Evolutionary conservation across 1,140 invertebrate species (phyloP).

Genomic region (Lepidurus packardi): DNA sequence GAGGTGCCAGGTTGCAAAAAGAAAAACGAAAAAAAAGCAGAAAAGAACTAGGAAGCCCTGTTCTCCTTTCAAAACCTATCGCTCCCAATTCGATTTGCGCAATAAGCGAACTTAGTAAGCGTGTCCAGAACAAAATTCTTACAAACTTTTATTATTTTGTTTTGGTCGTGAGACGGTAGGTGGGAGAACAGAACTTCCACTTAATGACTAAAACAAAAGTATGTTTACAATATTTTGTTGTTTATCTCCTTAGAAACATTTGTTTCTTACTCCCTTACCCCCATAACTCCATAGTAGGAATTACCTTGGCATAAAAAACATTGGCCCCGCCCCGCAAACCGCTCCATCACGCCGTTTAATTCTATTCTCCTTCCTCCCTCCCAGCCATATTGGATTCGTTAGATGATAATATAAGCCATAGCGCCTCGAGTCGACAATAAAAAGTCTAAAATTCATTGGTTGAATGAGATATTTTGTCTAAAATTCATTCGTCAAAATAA

Average conservation of each 20-base stretch:
- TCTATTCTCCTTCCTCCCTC: constrained; percentile 2
- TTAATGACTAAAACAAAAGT: neutral
- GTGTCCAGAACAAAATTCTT: neutral
- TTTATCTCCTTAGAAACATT: neutral
- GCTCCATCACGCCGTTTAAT: neutral
- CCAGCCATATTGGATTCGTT: constrained; percentile 17
- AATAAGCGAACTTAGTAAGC: constrained; percentile 4
- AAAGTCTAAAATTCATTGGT: neutral
- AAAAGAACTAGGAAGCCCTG: neutral
- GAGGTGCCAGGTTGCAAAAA: neutral
- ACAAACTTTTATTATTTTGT: neutral
- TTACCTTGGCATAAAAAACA: neutral
- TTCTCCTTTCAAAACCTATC: neutral
- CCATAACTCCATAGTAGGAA: neutral
- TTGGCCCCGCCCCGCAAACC: neutral
- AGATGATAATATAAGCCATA: constrained; percentile 22
- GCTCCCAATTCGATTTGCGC: neutral
- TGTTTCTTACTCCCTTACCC: neutral
- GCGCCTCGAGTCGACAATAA: constrained; percentile 18
- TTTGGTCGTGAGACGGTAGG: neutral
- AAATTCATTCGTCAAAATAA: neutral
- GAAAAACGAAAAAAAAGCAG: neutral
- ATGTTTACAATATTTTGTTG: neutral
- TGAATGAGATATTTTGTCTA: neutral
- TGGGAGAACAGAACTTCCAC: neutral